phyloP scores from a whole-genome alignment of 2,888 invertebrate genomes.

The Metacarcinus magister region DNA sequence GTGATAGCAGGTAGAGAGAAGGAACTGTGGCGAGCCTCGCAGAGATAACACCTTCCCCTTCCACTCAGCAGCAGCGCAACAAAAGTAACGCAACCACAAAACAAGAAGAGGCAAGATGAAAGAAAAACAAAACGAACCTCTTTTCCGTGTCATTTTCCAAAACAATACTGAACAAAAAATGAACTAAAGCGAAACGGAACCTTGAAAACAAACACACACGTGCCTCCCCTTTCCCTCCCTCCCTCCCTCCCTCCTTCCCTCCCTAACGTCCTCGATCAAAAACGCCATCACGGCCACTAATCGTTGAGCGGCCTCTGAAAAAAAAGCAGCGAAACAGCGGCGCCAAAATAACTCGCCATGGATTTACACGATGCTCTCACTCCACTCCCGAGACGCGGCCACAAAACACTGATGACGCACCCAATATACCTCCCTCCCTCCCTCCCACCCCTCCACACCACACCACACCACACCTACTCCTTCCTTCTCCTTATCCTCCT shows the following conservation, averaged over 20 bases:
- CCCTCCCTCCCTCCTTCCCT: neutral
- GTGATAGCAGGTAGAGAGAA: neutral
- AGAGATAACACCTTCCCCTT: neutral
- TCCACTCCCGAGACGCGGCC: slow-evolving; percentile 28
- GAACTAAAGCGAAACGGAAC: slow-evolving; percentile 15
- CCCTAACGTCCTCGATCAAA: neutral
- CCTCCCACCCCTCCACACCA: neutral
- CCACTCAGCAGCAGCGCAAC: neutral
- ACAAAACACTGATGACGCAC: slow-evolving; percentile 20
- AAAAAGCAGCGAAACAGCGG: neutral
- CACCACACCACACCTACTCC: neutral
- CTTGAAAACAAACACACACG: neutral
- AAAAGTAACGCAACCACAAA: neutral
- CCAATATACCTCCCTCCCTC: slow-evolving; percentile 6
- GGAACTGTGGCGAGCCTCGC: neutral
- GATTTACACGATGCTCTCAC: slow-evolving; percentile 30
- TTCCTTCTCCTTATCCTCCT: neutral
- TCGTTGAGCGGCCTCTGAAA: neutral
- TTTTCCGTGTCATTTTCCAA: slow-evolving; percentile 28
- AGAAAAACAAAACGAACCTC: neutral
- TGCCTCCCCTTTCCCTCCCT: neutral
- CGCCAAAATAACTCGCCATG: slow-evolving; percentile 38
- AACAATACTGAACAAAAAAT: neutral
- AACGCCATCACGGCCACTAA: neutral
- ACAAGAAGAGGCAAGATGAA: neutral